Evolutionary conservation across 1,140 invertebrate genomes (phyloP).

Genomic region (Rhagoletis zephyria): DNA sequence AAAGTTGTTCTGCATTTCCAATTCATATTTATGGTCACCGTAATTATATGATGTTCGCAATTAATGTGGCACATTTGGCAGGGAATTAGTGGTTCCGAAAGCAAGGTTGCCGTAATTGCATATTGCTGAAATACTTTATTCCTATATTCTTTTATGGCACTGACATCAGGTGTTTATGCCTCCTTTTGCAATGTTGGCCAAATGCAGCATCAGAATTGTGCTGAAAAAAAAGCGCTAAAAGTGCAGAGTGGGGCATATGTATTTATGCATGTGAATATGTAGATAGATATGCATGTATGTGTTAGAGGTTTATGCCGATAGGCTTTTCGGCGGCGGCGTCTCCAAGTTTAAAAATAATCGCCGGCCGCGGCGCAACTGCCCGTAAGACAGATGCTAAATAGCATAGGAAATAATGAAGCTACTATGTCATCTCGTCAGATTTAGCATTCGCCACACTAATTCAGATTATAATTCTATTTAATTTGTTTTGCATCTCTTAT

Average conservation of each 20-base stretch:
- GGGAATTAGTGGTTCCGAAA: background rate
- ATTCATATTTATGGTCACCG: too few species aligned
- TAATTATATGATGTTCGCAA: background rate
- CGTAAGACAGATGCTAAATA: too few species aligned
- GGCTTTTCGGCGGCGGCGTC: too few species aligned
- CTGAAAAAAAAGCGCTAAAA: background rate
- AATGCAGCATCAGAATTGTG: conserved; percentile 7
- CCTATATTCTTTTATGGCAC: background rate
- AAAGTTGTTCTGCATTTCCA: too few species aligned
- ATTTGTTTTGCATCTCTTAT: too few species aligned
- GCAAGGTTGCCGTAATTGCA: background rate
- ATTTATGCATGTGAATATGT: too few species aligned
- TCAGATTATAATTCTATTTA: too few species aligned
- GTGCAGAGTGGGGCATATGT: background rate
- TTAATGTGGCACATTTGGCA: background rate
- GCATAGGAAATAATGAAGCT: too few species aligned
- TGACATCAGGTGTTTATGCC: background rate
- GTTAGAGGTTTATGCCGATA: background rate
- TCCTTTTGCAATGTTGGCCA: conserved; percentile 18
- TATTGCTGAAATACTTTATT: background rate
- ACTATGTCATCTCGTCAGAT: too few species aligned
- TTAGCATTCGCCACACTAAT: too few species aligned
- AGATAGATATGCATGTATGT: background rate
- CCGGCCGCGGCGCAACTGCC: too few species aligned
- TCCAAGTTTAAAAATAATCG: too few species aligned